Base-by-base conservation (phyloP, 2,888 invertebrate genomes). In the Nomada ruficornis region DNA sequence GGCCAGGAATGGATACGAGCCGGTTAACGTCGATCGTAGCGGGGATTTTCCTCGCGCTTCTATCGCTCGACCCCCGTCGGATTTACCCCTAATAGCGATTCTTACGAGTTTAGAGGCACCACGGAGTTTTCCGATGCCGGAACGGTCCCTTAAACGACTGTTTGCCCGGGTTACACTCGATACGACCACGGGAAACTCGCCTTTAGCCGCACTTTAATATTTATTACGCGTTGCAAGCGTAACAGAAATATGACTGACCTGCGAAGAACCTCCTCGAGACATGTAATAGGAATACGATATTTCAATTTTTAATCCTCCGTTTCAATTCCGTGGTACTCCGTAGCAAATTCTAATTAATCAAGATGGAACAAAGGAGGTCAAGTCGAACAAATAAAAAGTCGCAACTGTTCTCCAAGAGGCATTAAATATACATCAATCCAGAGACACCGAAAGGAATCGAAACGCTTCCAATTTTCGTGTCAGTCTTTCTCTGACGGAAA, bases 11-110 rank as follows among this genome's bases (percentile, higher is more conserved):
- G 86, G 84, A 86, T 88, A 82, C 75, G 87, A 86, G 84, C 76
- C 83, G 83, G 78, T 87, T 87, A 88, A 88, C 81, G 83, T 77
- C 77, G 82, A 84, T 87, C 87, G 88, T 74, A 63, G 44, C 81
- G 69, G 42, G 86, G 73, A 86, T 83, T 88, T 81, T 75, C 70
- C 79, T 75, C 65, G 62, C 74, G 76, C 26, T n/a, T 52, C 59
- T 78, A 82, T 87, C 68, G 70, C 63, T 60, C 74, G 77, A 70
- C 50, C 73, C 67, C 72, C 79, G 52, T 26, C 68, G 62, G 80
- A 87, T 86, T 80, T 85, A 52, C 67, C 77, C 73, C 68, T 83
- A 80, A 87, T 77, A 76, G 72, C 75, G 69, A 62, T 64, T 64
- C 72, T 84, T 84, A 83, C 83, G 79, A 83, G 77, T 75, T 68